phyloP scores from a whole-genome alignment of 2,888 invertebrate genomes.

The Tineola bisselliella region DNA sequence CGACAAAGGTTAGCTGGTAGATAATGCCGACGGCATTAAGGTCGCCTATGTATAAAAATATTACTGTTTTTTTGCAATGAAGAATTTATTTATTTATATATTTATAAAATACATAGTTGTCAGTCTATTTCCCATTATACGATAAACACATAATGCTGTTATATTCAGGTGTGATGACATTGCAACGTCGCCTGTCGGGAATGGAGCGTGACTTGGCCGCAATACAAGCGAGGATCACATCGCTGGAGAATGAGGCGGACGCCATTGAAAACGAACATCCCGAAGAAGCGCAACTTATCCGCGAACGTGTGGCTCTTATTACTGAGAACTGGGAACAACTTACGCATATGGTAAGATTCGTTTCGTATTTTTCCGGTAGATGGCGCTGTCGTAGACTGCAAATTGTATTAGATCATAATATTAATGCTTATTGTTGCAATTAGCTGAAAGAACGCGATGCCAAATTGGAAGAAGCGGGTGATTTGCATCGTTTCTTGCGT shows the following conservation, averaged over 20 bases:
- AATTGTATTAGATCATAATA: too few species aligned
- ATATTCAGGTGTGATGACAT: conserved; percentile 88
- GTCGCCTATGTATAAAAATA: too few species aligned
- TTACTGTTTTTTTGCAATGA: too few species aligned
- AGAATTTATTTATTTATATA: too few species aligned
- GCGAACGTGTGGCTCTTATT: conserved; percentile 91
- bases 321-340: conserved; percentile 96
- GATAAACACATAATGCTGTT: not conserved
- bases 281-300: conserved; percentile 90
- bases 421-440: conserved; percentile 10
- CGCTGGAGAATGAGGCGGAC: conserved; percentile 92
- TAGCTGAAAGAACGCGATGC: conserved; percentile 97
- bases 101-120: too few species aligned
- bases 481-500: conserved; percentile 96
- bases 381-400: too few species aligned
- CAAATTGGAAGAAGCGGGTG: conserved; percentile 98
- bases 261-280: conserved; percentile 94
- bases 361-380: not conserved
- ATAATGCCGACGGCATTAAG: too few species aligned
- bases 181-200: conserved; percentile 93
- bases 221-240: conserved; percentile 95
- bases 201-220: conserved; percentile 99
- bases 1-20: too few species aligned
- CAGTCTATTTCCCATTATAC: too few species aligned
- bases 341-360: conserved; percentile 82